These are phyloP conservation scores for Mechanitis mazaeus DNA, from an alignment of 2,888 invertebrate species.

Conservation along the genomic window DNA sequence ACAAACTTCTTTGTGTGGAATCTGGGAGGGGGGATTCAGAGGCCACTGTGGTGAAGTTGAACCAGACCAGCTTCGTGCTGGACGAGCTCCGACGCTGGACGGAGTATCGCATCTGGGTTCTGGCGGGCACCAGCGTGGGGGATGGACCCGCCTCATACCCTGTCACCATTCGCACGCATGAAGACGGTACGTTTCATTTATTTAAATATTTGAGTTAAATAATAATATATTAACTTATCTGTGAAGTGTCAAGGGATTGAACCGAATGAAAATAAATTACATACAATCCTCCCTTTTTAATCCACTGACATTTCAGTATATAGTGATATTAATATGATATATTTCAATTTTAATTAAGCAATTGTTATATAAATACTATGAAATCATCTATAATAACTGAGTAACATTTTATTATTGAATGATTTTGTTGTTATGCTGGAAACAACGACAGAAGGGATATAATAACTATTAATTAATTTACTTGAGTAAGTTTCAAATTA, in stretches of 20 bases:
- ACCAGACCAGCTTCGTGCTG: conserved; percentile 86
- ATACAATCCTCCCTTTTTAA: conserved; percentile 9
- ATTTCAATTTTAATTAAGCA: conserved; percentile 25
- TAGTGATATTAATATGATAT: conserved; percentile 14
- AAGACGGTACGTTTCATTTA: conserved; percentile 94
- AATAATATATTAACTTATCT: conserved; percentile 1
- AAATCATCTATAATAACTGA: conserved; percentile 20
- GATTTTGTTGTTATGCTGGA: conserved; percentile 36
- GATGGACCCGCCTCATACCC: conserved; percentile 96
- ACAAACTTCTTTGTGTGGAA: conserved; percentile 94
- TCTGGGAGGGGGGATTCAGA: conserved; percentile 90
- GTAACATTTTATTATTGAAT: conserved; percentile 28
- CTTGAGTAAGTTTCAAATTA: conserved; percentile 31
- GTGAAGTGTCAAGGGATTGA: conserved; percentile 18
- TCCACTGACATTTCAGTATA: conserved; percentile 20
- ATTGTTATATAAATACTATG: conserved; percentile 20
- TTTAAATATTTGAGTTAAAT: background rate
- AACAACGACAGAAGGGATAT: conserved; percentile 39
- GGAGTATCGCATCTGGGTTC: conserved; percentile 96
- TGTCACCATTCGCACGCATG: conserved; percentile 94
- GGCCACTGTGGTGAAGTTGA: conserved; percentile 86
- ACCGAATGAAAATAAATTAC: background rate
- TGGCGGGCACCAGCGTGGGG: conserved; percentile 97
- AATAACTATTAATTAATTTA: conserved; percentile 31
- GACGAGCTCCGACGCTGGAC: conserved; percentile 96